phyloP scores from a whole-genome alignment of 2,113 vertebrate genomes.

The Egretta garzetta region DNA sequence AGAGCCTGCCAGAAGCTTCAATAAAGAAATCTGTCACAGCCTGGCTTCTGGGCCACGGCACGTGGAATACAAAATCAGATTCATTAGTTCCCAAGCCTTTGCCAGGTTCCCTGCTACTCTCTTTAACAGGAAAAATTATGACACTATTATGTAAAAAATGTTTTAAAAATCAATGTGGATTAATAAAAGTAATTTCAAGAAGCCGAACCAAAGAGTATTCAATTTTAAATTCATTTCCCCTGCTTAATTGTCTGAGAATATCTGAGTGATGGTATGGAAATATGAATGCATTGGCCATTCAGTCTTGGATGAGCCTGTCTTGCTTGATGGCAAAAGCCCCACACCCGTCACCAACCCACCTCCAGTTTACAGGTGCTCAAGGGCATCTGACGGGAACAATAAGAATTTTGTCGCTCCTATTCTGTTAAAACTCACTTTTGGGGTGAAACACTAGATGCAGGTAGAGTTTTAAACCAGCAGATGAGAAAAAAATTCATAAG shows the following conservation, averaged over 20 bases:
- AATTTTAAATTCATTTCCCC: slow-evolving; percentile 64
- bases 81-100: background rate
- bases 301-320: background rate
- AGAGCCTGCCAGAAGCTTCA: background rate
- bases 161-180: slow-evolving; percentile 54
- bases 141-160: slow-evolving; percentile 24
- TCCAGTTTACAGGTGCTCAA: background rate
- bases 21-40: background rate
- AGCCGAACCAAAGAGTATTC: slow-evolving; percentile 1
- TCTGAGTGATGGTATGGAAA: background rate
- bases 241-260: slow-evolving; percentile 63
- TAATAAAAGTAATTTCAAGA: slow-evolving; percentile 69
- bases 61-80: background rate
- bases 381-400: background rate
- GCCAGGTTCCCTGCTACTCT: background rate
- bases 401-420: background rate
- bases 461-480: background rate
- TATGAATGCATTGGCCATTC: background rate
- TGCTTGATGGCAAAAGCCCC: background rate
- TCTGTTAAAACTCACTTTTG: background rate
- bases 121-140: slow-evolving; percentile 32
- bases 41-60: background rate
- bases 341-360: background rate
- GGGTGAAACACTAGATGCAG: background rate
- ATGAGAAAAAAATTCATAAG: background rate